Percentiles rank a stretch among this genome's conserved stretches.
These are phyloP conservation scores for Carassius auratus DNA, from an alignment of 2,113 vertebrate genomes.

Conservation along the genomic window DNA sequence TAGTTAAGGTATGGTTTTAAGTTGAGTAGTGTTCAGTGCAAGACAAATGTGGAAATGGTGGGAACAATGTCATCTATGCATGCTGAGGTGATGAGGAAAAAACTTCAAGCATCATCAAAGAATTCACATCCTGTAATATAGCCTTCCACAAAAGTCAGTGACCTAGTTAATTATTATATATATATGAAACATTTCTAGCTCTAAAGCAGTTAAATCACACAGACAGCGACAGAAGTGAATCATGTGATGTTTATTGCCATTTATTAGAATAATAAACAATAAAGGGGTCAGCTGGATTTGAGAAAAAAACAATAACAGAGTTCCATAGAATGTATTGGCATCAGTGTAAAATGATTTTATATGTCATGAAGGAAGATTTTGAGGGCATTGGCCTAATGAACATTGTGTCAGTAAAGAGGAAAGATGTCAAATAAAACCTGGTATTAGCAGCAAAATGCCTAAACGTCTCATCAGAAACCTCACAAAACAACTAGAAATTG, in stretches of 20 bases:
- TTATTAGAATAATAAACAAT: not conserved
- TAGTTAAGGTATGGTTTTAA: too few relatives aligned
- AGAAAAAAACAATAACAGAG: not conserved
- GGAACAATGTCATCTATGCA: too few relatives aligned
- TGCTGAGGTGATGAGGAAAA: too few relatives aligned
- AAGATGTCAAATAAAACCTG: not conserved
- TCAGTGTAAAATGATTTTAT: not conserved
- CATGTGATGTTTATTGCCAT: constrained; percentile 22
- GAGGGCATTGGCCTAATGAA: too few relatives aligned
- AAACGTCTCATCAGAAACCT: not conserved
- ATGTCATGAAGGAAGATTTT: not conserved
- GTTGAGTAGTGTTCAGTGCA: too few relatives aligned
- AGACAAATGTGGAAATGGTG: too few relatives aligned
- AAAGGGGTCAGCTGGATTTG: not conserved
- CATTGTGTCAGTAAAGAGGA: not conserved
- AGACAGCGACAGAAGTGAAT: not conserved
- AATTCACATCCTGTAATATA: constrained; percentile 36
- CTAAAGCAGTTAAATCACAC: not conserved
- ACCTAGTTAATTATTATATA: not conserved
- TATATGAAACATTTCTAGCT: not conserved
- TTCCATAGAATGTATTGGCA: not conserved
- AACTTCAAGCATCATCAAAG: constrained; percentile 27
- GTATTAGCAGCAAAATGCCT: not conserved
- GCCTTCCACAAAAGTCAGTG: not conserved
- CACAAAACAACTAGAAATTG: not conserved